phyloP scores from a whole-genome alignment of 1,140 invertebrate genomes.

The Drosophila navojoa region DNA sequence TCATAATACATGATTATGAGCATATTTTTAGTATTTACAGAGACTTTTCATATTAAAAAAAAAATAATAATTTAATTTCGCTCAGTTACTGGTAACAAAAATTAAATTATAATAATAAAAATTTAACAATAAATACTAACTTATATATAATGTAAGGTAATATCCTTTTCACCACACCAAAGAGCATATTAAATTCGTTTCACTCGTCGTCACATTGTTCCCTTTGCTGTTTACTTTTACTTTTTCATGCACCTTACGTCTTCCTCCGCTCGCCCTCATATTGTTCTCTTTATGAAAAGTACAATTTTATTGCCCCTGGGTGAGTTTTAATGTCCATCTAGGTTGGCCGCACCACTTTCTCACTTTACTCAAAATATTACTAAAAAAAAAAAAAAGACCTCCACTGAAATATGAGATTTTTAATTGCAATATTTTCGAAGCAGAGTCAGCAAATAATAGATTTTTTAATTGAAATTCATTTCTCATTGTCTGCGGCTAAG shows the following conservation, averaged over 20 bases:
- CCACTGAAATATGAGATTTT: conserved; percentile 32
- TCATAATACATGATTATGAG: too few species aligned
- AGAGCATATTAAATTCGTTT: background rate
- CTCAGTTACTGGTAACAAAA: too few species aligned
- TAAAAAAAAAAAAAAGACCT: background rate
- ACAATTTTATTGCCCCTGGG: background rate
- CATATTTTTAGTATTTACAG: too few species aligned
- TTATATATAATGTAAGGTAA: background rate
- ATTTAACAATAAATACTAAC: background rate
- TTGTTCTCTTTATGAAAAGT: too few species aligned
- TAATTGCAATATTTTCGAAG: conserved; percentile 34
- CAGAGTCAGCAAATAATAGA: conserved; percentile 8
- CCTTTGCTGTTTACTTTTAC: conserved; percentile 2
- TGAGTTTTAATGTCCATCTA: conserved; percentile 27
- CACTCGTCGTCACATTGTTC: background rate
- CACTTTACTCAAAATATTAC: background rate
- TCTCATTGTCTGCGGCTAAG: conserved; percentile 23
- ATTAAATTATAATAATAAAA: background rate
- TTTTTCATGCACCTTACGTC: background rate
- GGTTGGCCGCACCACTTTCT: background rate
- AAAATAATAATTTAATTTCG: too few species aligned
- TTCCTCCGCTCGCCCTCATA: too few species aligned
- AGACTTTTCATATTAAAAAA: too few species aligned
- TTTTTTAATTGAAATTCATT: conserved; percentile 41
- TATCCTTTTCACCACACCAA: background rate